These are phyloP conservation scores for Gonioctena quinquepunctata DNA, from an alignment of 1,140 invertebrate genomes.

Conservation along the genomic window DNA sequence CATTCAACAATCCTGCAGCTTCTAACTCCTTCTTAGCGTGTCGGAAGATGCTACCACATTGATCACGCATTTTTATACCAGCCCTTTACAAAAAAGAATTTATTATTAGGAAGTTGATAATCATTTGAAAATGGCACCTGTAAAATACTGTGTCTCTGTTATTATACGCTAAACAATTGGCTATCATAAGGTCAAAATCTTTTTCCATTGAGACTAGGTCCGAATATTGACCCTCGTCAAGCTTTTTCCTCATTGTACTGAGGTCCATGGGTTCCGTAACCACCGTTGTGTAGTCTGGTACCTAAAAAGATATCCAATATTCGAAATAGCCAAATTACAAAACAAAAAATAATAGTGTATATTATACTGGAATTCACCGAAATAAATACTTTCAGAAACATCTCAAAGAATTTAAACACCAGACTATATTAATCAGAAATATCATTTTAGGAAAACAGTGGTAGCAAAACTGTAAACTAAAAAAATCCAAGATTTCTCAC, in stretches of 20 bases:
- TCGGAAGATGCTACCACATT: slow-evolving; percentile 77
- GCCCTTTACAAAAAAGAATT: slow-evolving; percentile 65
- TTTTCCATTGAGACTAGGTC: slow-evolving; percentile 79
- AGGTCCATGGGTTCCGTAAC: slow-evolving; percentile 96
- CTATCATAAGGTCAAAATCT: slow-evolving; percentile 93
- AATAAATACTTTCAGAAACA: too few relatives aligned
- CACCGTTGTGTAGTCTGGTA: slow-evolving; percentile 90
- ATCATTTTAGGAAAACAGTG: too few relatives aligned
- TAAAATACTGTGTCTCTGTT: slow-evolving; percentile 88
- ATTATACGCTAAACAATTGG: slow-evolving; percentile 94
- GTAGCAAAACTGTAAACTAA: too few relatives aligned
- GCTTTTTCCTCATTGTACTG: slow-evolving; percentile 84
- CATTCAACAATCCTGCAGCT: slow-evolving; percentile 61
- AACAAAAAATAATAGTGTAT: too few relatives aligned
- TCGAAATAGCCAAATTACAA: not conserved
- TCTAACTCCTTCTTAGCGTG: slow-evolving; percentile 76
- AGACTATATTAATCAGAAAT: too few relatives aligned
- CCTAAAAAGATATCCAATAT: slow-evolving; percentile 60
- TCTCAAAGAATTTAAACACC: too few relatives aligned
- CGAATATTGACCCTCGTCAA: slow-evolving; percentile 76
- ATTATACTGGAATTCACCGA: too few relatives aligned
- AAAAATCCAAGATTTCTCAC: too few relatives aligned
- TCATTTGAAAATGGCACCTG: slow-evolving; percentile 18
- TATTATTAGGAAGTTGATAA: not conserved
- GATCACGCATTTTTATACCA: slow-evolving; percentile 84